Evolutionary conservation across 2,888 invertebrate genomes (phyloP), one percentile per base, ranked within the genome.

Genomic region (Nomada ferruginata): DNA sequence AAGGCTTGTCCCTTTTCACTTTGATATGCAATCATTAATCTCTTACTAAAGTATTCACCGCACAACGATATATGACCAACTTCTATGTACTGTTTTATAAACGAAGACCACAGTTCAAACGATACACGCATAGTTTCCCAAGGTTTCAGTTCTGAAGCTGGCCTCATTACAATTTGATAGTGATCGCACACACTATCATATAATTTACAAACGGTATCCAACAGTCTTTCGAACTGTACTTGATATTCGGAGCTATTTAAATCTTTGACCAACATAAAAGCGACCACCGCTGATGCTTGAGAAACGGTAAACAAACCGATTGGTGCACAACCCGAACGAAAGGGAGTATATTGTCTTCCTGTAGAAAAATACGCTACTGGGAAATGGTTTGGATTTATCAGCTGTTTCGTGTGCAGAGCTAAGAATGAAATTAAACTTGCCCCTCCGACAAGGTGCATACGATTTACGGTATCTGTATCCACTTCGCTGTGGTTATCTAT

Each of bases 81-180:
- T 94, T 97, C 96, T 18, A 97, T 92, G 90, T 97, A 97, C 15
- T 94, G 92, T 52, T 95, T 93, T 18, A 95, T 91, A 83, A 95
- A 94, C 13, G 95, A 95, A 0, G 97, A 97, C 95, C 95, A 97
- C 94, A 97, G 95, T 94, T 98, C 96, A 85, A 98, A 95, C 2
- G 95, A 95, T 0, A 96, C 94, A 82, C 96, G 95, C 44, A 97
- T 94, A 76, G 96, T 95, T 93, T 98, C 98, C 91, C 96, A 95
- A 55, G 94, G 92, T 2, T 94, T 91, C 2, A 98, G 92, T 76
- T 95, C 93, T n/a, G 94, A 90, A 20, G 97, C 96, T n/a, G 96
- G 94, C 1, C 95, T 88, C 88, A 95, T 94, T 36, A 95, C 94
- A 53, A 97, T 93, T 59, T 96, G 95, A 92, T 96, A 97, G 93